Conservation (phyloP, 2,797 vertebrate species). For the Eospalax fontanierii region DNA sequence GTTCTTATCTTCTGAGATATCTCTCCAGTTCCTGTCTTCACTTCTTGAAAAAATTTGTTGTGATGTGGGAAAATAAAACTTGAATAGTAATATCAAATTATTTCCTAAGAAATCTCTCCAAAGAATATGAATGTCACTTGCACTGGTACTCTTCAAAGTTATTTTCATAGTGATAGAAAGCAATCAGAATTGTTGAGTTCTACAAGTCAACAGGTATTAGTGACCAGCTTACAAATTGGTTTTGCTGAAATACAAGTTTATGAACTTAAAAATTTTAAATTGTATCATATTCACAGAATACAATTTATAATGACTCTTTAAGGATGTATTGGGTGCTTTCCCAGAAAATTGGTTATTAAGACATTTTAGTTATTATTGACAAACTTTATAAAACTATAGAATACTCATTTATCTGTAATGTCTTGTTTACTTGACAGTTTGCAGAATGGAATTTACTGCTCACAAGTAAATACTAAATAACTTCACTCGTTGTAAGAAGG, state of each 20-base stretch:
- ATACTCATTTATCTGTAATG: conserved; percentile 18
- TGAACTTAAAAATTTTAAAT: conserved; percentile 15
- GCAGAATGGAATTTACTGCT: not conserved
- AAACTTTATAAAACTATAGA: conserved; percentile 10
- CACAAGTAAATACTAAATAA: conserved; percentile 61
- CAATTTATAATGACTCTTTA: conserved; percentile 32
- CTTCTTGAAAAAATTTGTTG: conserved; percentile 30
- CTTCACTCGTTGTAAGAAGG: not conserved
- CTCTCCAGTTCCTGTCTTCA: conserved; percentile 5
- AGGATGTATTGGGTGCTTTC: conserved; percentile 33
- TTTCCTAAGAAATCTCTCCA: conserved; percentile 55
- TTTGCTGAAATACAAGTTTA: conserved; percentile 28
- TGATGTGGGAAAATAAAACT: conserved; percentile 38
- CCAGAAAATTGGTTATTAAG: conserved; percentile 52
- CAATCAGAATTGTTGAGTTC: conserved; percentile 20
- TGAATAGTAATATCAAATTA: conserved; percentile 10
- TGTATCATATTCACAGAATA: conserved; percentile 33
- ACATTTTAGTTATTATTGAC: conserved; percentile 50
- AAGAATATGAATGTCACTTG: conserved; percentile 37
- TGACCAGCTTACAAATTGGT: conserved; percentile 4
- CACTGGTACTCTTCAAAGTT: not conserved
- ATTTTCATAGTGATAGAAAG: conserved; percentile 47
- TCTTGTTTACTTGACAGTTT: conserved; percentile 5
- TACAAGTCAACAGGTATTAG: conserved; percentile 20
- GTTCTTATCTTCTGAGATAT: too few species aligned